A percentile compares a stretch with the other conserved stretches of the same genome.
Conservation (phyloP, 2,888 invertebrate species). For the Horisme vitalbata region DNA sequence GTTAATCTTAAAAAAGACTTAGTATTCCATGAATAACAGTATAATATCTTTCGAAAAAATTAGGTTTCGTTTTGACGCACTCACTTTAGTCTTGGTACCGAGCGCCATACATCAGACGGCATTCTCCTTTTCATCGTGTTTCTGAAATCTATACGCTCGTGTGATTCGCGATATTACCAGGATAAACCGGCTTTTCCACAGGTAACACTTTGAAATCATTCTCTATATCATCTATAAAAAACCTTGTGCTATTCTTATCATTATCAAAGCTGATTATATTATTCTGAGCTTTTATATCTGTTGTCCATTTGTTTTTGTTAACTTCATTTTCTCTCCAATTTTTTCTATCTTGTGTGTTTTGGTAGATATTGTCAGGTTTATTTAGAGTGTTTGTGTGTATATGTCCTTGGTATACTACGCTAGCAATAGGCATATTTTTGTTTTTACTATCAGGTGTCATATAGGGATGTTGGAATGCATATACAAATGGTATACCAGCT, state of each 20-base stretch:
- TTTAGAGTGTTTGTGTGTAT: conserved; percentile 43
- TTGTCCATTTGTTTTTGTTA: conserved; percentile 8
- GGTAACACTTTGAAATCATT: conserved; percentile 39
- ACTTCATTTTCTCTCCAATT: conserved; percentile 1
- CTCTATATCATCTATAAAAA: conserved; percentile 49
- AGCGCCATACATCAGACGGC: too few species aligned
- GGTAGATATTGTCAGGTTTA: too few species aligned
- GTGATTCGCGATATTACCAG: background rate
- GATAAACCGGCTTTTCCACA: background rate
- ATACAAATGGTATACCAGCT: conserved; percentile 49
- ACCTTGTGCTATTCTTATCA: conserved; percentile 41
- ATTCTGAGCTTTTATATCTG: conserved; percentile 9
- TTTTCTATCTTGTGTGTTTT: conserved; percentile 17
- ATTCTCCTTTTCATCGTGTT: too few species aligned
- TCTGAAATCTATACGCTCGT: conserved; percentile 3
- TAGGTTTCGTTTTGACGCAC: too few species aligned
- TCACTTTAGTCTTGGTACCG: too few species aligned
- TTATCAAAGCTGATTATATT: conserved; percentile 15
- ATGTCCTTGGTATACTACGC: conserved; percentile 50
- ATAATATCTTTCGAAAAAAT: too few species aligned
- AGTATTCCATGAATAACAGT: too few species aligned
- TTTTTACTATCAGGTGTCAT: conserved; percentile 23
- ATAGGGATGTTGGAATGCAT: conserved; percentile 47
- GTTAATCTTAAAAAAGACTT: too few species aligned
- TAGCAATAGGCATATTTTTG: conserved; percentile 38